Percentiles rank a stretch among this genome's conserved stretches.
These are phyloP conservation scores for Hydropsyche betteni DNA, from an alignment of 2,888 invertebrate species.

Conservation along the genomic window DNA sequence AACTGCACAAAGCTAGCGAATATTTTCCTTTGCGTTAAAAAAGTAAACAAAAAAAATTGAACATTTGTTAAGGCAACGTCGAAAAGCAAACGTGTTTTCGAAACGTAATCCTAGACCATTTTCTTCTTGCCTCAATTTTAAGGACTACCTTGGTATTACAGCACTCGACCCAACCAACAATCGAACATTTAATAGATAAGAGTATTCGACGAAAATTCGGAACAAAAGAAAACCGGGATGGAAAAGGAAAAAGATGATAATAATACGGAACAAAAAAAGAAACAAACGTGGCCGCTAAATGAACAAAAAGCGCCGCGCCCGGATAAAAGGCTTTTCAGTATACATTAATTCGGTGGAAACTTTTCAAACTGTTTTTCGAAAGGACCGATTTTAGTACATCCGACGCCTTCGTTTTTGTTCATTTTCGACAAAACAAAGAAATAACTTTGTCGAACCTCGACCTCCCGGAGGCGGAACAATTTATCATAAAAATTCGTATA, in stretches of 20 bases:
- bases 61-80: not conserved
- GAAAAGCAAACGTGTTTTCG: constrained; percentile 14
- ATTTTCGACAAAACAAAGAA: not conserved
- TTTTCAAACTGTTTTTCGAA: not conserved
- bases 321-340: not conserved
- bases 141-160: not conserved
- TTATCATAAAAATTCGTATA: constrained; percentile 30
- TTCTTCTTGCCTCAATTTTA: not conserved
- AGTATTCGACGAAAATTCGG: not conserved
- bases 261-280: not conserved
- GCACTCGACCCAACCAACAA: not conserved
- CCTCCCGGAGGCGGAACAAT: constrained; percentile 15
- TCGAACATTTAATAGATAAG: constrained; percentile 16
- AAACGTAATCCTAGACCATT: constrained; percentile 16
- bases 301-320: not conserved
- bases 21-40: not conserved
- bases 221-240: not conserved
- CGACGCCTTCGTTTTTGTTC: not conserved
- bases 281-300: not conserved
- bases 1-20: not conserved
- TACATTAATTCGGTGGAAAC: not conserved
- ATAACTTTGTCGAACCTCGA: constrained; percentile 6
- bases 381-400: too few relatives aligned
- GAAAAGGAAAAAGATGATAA: not conserved
- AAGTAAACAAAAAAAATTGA: too few relatives aligned